These are phyloP conservation scores for Tetrao urogallus DNA, from an alignment of 2,113 vertebrate genomes.

Conservation along the genomic window DNA sequence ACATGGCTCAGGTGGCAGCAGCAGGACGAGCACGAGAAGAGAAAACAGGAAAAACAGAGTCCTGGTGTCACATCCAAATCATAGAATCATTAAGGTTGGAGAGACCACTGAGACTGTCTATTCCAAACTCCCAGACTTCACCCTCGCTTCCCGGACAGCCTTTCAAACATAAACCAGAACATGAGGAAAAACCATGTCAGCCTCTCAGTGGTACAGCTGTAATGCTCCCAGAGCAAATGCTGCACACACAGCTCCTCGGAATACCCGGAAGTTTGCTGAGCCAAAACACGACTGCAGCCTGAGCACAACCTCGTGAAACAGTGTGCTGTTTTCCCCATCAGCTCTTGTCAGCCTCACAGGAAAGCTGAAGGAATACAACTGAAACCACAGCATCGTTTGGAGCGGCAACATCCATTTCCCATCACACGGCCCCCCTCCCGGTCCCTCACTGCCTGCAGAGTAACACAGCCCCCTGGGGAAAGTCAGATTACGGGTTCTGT, in stretches of 20 bases:
- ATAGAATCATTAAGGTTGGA: too few species aligned
- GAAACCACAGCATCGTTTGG: neutral
- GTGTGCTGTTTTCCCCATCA: neutral
- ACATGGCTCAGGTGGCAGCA: slow-evolving; percentile 22
- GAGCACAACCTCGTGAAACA: neutral
- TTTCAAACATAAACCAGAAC: neutral
- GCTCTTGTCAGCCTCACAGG: neutral
- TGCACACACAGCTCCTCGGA: neutral
- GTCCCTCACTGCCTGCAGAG: neutral
- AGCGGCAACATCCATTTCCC: neutral
- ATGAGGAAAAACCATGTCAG: neutral
- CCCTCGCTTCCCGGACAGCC: neutral
- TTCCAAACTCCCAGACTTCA: neutral
- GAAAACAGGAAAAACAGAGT: neutral
- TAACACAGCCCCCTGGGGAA: neutral
- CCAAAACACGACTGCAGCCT: neutral
- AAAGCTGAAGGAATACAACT: neutral
- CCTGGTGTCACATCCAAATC: neutral
- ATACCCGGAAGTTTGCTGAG: neutral
- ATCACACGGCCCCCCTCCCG: neutral
- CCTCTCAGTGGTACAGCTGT: neutral
- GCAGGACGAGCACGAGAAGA: neutral
- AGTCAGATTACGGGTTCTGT: neutral
- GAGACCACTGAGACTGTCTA: too few species aligned
- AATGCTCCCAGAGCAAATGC: neutral